phyloP scores from a whole-genome alignment of 2,888 invertebrate genomes.

The Plebejus anna region DNA sequence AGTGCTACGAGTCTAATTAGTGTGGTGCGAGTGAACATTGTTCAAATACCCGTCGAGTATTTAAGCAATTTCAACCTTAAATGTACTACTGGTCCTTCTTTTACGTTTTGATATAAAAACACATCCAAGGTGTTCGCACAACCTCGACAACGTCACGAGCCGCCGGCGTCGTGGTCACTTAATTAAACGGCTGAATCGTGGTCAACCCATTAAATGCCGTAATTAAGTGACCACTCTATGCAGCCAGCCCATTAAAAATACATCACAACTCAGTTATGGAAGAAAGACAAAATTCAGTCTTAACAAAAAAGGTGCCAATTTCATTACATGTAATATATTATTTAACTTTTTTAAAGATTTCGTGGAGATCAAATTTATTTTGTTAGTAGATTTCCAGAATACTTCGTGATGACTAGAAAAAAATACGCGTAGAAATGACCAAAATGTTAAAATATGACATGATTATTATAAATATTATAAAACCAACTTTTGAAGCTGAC shows the following conservation, averaged over 20 bases:
- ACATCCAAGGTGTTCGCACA: constrained; percentile 64
- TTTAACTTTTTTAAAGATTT: background rate
- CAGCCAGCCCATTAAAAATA: background rate
- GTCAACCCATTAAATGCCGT: background rate
- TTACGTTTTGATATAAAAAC: constrained; percentile 70
- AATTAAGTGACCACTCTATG: background rate
- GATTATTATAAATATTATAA: background rate
- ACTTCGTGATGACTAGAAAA: constrained; percentile 7
- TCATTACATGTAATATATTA: background rate
- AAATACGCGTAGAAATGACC: background rate
- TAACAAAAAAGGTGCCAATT: constrained; percentile 30
- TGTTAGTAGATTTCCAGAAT: background rate
- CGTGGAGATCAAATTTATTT: background rate
- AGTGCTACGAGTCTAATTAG: constrained; percentile 71
- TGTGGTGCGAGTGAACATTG: constrained; percentile 53
- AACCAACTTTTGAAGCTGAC: background rate
- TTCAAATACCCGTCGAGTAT: constrained; percentile 38
- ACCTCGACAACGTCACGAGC: constrained; percentile 42
- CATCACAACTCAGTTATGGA: constrained; percentile 30
- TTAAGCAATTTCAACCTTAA: constrained; percentile 52
- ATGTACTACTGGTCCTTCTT: constrained; percentile 70
- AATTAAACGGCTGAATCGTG: background rate
- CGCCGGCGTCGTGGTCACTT: background rate
- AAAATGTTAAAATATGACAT: background rate
- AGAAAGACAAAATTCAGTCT: constrained; percentile 33